Evolutionary conservation across 2,888 invertebrate genomes (phyloP), one percentile per base, ranked within the genome.

Genomic region (Thumatha senex): DNA sequence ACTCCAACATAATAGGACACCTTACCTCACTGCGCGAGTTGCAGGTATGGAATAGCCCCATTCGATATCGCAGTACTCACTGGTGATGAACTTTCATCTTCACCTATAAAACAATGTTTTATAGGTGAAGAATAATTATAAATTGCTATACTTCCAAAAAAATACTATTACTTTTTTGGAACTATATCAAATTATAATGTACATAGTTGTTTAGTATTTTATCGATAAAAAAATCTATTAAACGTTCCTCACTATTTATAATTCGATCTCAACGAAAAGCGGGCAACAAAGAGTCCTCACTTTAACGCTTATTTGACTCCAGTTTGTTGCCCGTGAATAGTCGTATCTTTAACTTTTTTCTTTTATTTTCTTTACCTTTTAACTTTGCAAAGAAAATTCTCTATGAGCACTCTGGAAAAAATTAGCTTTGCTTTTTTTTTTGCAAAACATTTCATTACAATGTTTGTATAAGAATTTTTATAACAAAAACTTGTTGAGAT

Each of bases 251-350:
- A 52, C 59, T 61, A 51, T 56, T 55, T 58, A 59, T 66, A 61
- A 66, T 63, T 63, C 54, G 56, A 66, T 61, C 67, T 56, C 55
- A 57, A 54, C 48, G 57, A 52, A 48, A 44, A 52, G 39, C 56
- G 49, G 44, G 44, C 53, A 56, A 61, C 64, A 61, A 63, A 63
- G 56, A 36, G 48, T 52, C 39, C 51, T 48, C 61, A 56, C 51
- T 67, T 56, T 59, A 51, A 54, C 54, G 54, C 53, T 59, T 51
- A 52, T 59, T 67, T 63, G 50, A 47, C 50, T 59, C 40, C 48
- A 45, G 49, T 43, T 54, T 46, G 45, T 54, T 47, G 43, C 51
- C 49, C 50, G 49, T 56, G 56, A 58, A 56, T 55, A 48, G 61
- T 51, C 54, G 54, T 62, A 64, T 65, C 58, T 64, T 62, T 51